phyloP scores from a whole-genome alignment of 2,888 invertebrate genomes.

The Lepidocyrtoides sp. region DNA sequence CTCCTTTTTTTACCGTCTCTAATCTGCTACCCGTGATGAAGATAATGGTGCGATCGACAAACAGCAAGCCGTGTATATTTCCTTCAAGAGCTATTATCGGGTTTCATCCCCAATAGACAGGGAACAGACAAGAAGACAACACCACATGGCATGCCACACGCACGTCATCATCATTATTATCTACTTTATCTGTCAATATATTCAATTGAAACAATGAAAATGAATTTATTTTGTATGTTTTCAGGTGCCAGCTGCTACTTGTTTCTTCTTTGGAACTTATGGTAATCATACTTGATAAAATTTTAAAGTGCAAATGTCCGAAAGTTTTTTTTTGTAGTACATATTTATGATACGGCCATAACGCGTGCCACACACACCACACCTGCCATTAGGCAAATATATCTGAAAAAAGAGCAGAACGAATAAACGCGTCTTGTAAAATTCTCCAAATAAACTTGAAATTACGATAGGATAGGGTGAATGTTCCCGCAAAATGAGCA shows the following conservation, averaged over 20 bases:
- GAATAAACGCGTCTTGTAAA: not conserved
- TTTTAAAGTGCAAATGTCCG: not conserved
- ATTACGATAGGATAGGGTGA: conserved; percentile 1
- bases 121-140: conserved; percentile 40
- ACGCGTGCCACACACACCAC: conserved; percentile 74
- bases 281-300: not conserved
- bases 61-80: not conserved
- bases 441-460: conserved; percentile 16
- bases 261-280: conserved; percentile 27
- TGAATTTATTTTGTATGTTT: conserved; percentile 56
- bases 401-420: not conserved
- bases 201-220: conserved; percentile 73
- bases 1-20: not conserved
- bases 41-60: not conserved
- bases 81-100: not conserved
- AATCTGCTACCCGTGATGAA: not conserved
- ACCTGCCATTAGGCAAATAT: conserved; percentile 58
- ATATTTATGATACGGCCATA: not conserved
- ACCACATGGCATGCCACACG: conserved; percentile 79
- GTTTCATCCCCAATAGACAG: conserved; percentile 8
- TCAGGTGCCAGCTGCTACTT: conserved; percentile 69
- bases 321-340: not conserved
- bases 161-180: conserved; percentile 72
- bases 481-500: not conserved
- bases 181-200: conserved; percentile 77